Evolutionary conservation across 2,113 vertebrate genomes (phyloP), one percentile per base, ranked within the genome.

Genomic region (Lagopus leucura): DNA sequence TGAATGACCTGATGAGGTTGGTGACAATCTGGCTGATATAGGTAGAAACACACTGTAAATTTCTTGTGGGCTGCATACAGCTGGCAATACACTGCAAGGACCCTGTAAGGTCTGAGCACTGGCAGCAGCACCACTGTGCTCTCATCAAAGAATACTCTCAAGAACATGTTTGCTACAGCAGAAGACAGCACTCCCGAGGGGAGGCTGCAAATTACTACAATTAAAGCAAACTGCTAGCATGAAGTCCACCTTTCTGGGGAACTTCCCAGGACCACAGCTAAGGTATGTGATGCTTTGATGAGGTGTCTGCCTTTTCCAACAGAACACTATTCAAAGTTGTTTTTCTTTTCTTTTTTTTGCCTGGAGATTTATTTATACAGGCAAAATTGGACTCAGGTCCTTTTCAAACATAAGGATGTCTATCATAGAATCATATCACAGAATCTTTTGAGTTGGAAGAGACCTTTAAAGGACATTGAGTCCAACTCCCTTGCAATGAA

Each of bases 1-100:
- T 57, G 89, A 92, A 84, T 65, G 70, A 89, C 65, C 89, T 90
- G 36, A 88, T 90, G 36, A 88, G 69, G 65, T 73, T 78, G 86
- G 80, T 78, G 80, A 81, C 86, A 90, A 90, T 45, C 86, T 85
- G 81, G 78, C 81, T 85, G 58, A 75, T 45, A 45, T 47, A 18
- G 54, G 5, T 55, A 88, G 83, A 48, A 88, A n/a, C 2, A 55
- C 21, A 5, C 55, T 20, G 6, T 52, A 80, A 7, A 18, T 34
- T 54, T 77, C 47, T 71, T 2, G 40, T 50, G 80, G 74, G 38
- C 61, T 78, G 65, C 57, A n/a, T 21, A 55, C 90, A 94, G 86
- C 96, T 86, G 92, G 82, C 72, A 54, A 17, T 24, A 16, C 3
- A n/a, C 17, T n/a, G 70, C 80, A 57, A 50, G 72, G 69, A 60